Conservation (phyloP, 92 coral and sea anemone genomes). For the Phymanthus crucifer region DNA sequence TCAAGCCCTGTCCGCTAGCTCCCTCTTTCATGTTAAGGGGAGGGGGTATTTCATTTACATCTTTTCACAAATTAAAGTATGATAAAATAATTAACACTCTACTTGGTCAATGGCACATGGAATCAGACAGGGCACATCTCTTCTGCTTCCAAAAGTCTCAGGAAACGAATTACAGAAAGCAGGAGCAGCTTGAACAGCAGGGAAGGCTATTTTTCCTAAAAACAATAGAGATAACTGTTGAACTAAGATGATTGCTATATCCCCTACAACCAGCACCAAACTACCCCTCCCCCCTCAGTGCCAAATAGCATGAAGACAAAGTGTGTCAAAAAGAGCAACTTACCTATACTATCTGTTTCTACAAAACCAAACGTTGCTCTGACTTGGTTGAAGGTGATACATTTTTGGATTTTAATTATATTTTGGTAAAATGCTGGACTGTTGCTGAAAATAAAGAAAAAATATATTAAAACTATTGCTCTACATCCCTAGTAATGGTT, state of each 20-base stretch:
- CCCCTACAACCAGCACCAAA: neutral
- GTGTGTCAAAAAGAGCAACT: neutral
- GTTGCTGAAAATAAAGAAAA: conserved; percentile 53
- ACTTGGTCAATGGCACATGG: conserved; percentile 99
- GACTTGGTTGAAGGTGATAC: conserved; percentile 97
- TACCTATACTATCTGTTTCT: conserved; percentile 95
- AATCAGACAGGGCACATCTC: conserved; percentile 94
- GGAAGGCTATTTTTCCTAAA: conserved; percentile 98
- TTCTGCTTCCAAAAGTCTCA: conserved; percentile 89
- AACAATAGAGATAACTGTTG: neutral
- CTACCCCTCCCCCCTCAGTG: neutral
- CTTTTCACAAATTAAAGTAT: neutral
- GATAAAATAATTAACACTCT: neutral
- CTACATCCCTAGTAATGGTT: no score
- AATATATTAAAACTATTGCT: neutral
- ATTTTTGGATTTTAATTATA: conserved; percentile 84
- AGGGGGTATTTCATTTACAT: neutral
- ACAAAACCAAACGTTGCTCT: conserved; percentile 94
- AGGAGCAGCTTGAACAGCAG: conserved; percentile 98
- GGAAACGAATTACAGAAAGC: conserved; percentile 94
- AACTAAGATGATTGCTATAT: neutral
- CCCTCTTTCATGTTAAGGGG: no score
- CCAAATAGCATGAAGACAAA: neutral
- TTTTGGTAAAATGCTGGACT: conserved; percentile 93
- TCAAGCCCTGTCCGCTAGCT: neutral